Conservation (phyloP, 2,797 vertebrate genomes). For the Siniperca scherzeri region DNA sequence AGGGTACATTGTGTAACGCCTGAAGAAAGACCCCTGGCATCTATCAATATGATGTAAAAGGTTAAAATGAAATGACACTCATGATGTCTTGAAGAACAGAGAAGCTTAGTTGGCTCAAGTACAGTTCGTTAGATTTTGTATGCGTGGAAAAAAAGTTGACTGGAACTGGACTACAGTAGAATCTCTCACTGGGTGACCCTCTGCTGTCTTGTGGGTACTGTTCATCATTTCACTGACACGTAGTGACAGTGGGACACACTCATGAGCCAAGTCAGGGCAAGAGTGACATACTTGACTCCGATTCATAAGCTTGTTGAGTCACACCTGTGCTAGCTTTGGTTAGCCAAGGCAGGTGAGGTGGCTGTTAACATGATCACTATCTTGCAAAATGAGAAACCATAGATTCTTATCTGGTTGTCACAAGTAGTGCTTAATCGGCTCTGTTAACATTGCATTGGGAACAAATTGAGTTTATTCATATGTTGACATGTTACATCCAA, state of each 20-base stretch:
- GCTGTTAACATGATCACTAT: slow-evolving; percentile 24
- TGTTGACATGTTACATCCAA: neutral
- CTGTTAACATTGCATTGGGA: neutral
- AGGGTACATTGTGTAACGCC: slow-evolving; percentile 33
- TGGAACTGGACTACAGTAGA: slow-evolving; percentile 16
- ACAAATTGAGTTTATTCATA: neutral
- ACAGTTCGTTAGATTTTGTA: slow-evolving; percentile 1
- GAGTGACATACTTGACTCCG: neutral
- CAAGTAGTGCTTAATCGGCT: neutral
- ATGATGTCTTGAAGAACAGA: neutral
- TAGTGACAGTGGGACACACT: neutral
- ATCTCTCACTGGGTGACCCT: slow-evolving; percentile 37
- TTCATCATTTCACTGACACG: slow-evolving; percentile 13
- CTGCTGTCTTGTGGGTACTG: neutral
- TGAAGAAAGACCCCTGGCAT: slow-evolving; percentile 14
- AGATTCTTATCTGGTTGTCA: slow-evolving; percentile 8
- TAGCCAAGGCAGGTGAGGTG: neutral
- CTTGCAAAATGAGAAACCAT: slow-evolving; percentile 2
- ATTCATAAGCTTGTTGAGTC: neutral
- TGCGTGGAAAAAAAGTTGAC: too few relatives aligned
- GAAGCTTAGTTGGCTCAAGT: neutral
- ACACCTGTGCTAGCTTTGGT: neutral
- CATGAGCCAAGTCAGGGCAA: slow-evolving; percentile 16
- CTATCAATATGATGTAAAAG: slow-evolving; percentile 33
- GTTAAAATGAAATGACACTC: slow-evolving; percentile 19